Base-by-base conservation (phyloP, 1,140 invertebrate species). In the Panagrolaimus sp. region DNA sequence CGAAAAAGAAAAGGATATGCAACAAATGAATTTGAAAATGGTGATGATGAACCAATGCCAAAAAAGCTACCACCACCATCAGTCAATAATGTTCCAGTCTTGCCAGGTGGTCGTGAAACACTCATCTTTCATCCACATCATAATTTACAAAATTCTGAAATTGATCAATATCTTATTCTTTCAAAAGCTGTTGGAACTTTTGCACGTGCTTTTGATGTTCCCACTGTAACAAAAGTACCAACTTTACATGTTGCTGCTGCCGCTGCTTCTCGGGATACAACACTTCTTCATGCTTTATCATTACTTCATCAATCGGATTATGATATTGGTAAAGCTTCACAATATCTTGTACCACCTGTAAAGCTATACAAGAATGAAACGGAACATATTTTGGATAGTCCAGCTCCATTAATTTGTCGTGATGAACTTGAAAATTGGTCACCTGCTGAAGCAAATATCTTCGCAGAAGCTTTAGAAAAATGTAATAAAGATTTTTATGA, bases 341-440 rank as follows among this genome's bases (percentile, higher is more conserved):
- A 91, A 75, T 93, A 91, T 65, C 87, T 99, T 79, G 94, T 98
- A 78, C 95, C 96, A 44, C 89, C 90, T 63, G 91, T 82, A 1
- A 70, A 66, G 44, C 74, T 75, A 31, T 27, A 72, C 11, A 62
- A 72, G 5, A 82, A 83, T 66, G 81, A 80, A 5, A 46, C 74
- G 1, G 66, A 74, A 8, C 76, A 71, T 1, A 82, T 81, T 1
- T 63, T 78, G 1, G 70, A 48, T 62, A 62, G 81, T 25, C 85
- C 91, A 73, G 94, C 94, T 9, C 95, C 96, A 1, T 91, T 98
- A 74, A 87, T 99, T 44, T 98, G 94, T 43, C 64, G 80, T 45
- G 96, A 99, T 86, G 95, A 99, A 87, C 96, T 99, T 91, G 96
- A 99, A 86, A 96, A 98, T 85, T 99, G 96, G 96, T 96, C 93